phyloP scores from a whole-genome alignment of 2,888 invertebrate genomes.

The Ferdinandea cuprea region DNA sequence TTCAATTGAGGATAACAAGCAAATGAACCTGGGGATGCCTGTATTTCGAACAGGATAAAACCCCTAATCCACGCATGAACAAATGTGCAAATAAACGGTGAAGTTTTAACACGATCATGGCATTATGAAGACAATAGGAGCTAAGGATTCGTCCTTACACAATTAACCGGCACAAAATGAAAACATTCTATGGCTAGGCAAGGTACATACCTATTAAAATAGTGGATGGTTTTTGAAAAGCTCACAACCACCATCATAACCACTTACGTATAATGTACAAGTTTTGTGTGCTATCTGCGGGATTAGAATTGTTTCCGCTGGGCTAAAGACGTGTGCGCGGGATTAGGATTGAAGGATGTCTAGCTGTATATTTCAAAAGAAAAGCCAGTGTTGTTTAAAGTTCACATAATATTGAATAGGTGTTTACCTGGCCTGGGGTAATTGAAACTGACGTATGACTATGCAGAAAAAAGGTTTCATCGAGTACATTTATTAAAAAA shows the following conservation, averaged over 20 bases:
- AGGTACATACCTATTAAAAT: not conserved
- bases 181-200: constrained; percentile 32
- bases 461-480: too few relatives aligned
- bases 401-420: constrained; percentile 31
- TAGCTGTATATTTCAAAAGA: constrained; percentile 2
- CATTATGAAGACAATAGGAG: constrained; percentile 68
- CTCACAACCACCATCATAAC: constrained; percentile 5
- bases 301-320: constrained; percentile 49
- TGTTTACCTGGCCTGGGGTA: not conserved
- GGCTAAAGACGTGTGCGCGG: constrained; percentile 37
- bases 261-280: not conserved
- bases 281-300: constrained; percentile 41
- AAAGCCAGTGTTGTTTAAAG: constrained; percentile 43
- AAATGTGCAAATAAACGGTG: constrained; percentile 74
- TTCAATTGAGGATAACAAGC: constrained; percentile 67
- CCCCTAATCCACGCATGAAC: constrained; percentile 75
- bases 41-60: constrained; percentile 68
- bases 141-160: constrained; percentile 49
- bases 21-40: constrained; percentile 67
- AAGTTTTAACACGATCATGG: constrained; percentile 73
- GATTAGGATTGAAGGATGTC: constrained; percentile 45
- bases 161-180: constrained; percentile 53
- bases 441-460: not conserved
- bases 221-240: constrained; percentile 23
- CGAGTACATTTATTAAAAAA: too few relatives aligned